phyloP scores from a whole-genome alignment of 92 coral and sea anemone species.

The Parazoanthus swiftii region DNA sequence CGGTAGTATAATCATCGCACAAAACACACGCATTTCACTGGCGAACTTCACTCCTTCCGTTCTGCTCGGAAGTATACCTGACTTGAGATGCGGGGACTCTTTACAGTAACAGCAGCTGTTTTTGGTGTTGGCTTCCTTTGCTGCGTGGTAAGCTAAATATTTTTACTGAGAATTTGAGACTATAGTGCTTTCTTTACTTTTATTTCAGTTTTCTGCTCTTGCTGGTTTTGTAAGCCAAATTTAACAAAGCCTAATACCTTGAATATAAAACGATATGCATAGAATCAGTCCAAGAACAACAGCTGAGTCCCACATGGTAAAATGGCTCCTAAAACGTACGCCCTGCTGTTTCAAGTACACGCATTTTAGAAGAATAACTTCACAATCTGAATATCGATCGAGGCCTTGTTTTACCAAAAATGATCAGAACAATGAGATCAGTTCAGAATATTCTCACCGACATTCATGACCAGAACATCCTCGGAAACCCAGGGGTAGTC shows the following conservation, averaged over 20 bases:
- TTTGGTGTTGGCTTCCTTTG: neutral
- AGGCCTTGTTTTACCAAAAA: neutral
- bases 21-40: neutral
- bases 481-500: too few species aligned
- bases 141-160: conserved; percentile 9
- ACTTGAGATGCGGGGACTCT: neutral
- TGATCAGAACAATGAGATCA: neutral
- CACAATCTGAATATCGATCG: too few species aligned
- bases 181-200: neutral
- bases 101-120: neutral
- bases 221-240: neutral
- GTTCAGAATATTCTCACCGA: neutral
- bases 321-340: too few species aligned
- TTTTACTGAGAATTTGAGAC: too few species aligned
- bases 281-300: neutral
- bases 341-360: neutral
- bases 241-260: too few species aligned
- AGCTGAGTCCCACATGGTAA: neutral
- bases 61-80: neutral
- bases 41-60: too few species aligned
- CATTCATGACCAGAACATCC: too few species aligned
- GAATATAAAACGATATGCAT: too few species aligned
- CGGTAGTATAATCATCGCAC: neutral
- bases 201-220: neutral
- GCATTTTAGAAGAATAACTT: neutral